Conservation (phyloP, 2,113 vertebrate genomes). For the Pelecanoides urinatrix region DNA sequence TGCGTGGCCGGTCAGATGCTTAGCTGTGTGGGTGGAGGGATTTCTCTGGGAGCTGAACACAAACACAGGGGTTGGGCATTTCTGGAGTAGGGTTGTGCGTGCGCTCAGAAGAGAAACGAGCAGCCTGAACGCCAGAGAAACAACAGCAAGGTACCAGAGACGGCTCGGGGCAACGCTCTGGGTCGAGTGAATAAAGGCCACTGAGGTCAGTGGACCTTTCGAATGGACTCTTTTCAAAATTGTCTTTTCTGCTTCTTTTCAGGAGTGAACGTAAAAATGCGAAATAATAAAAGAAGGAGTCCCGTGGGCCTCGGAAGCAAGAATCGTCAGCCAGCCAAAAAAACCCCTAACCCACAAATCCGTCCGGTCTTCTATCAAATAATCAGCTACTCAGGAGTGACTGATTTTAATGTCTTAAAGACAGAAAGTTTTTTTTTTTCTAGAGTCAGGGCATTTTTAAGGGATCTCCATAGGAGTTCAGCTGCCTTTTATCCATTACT, state of each 20-base stretch:
- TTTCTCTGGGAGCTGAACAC: not conserved
- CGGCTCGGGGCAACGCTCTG: not conserved
- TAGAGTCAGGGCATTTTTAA: not conserved
- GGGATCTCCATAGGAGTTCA: not conserved
- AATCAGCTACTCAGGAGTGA: not conserved
- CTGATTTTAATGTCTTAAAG: not conserved
- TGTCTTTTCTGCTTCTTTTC: not conserved
- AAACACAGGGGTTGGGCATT: not conserved
- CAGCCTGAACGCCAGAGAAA: not conserved
- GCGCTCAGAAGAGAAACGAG: not conserved
- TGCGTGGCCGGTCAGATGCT: not conserved
- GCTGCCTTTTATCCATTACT: not conserved
- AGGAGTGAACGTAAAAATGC: not conserved
- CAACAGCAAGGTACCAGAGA: accelerated
- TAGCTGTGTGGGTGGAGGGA: not conserved
- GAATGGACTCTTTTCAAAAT: not conserved
- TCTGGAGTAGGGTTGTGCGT: not conserved
- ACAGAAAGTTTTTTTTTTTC: not conserved
- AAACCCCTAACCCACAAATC: not conserved
- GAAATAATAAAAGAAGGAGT: not conserved
- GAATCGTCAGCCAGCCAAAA: not conserved
- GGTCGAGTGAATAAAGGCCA: not conserved
- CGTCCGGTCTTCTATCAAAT: not conserved
- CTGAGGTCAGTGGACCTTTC: not conserved
- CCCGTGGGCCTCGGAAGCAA: not conserved